A percentile compares a stretch with the other conserved stretches of the same genome.
These are phyloP conservation scores for Ostrea edulis DNA, from an alignment of 1,140 invertebrate species.

Conservation along the genomic window DNA sequence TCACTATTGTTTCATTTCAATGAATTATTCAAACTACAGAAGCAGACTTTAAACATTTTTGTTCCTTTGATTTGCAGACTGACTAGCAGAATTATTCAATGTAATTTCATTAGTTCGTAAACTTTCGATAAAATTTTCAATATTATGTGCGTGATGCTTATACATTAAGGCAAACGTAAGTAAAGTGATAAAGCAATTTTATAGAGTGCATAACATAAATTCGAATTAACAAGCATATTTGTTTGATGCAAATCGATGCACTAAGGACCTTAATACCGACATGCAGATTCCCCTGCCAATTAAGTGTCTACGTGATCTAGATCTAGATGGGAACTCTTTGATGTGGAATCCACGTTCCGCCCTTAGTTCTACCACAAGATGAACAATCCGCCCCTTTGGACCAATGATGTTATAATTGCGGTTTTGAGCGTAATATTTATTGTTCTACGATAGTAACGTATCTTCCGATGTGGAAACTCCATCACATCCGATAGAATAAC, in stretches of 20 bases:
- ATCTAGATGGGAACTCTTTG: slow-evolving; percentile 31
- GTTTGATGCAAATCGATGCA: slow-evolving; percentile 31
- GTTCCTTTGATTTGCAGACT: slow-evolving; percentile 18
- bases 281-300: slow-evolving; percentile 31
- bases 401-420: slow-evolving; percentile 32
- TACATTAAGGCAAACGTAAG: slow-evolving; percentile 32
- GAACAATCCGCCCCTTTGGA: slow-evolving; percentile 19
- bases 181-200: slow-evolving; percentile 38
- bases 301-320: slow-evolving; percentile 30
- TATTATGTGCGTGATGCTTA: slow-evolving; percentile 27
- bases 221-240: slow-evolving; percentile 37
- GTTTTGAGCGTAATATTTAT: slow-evolving; percentile 30
- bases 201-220: slow-evolving; percentile 37
- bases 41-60: slow-evolving; percentile 10
- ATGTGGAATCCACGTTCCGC: slow-evolving; percentile 33
- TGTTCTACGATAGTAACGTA: background rate
- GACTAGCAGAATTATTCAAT: slow-evolving; percentile 34
- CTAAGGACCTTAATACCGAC: slow-evolving; percentile 28
- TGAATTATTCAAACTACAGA: background rate
- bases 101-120: slow-evolving; percentile 33
- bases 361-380: slow-evolving; percentile 34
- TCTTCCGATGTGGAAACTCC: no score
- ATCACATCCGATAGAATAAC: background rate
- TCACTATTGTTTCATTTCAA: slow-evolving; percentile 26
- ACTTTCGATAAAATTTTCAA: slow-evolving; percentile 16